Percentiles rank a stretch among this genome's conserved stretches.
Evolutionary conservation across 2,888 invertebrate genomes (phyloP).

Genomic region (Aphelenchoides bicaudatus): DNA sequence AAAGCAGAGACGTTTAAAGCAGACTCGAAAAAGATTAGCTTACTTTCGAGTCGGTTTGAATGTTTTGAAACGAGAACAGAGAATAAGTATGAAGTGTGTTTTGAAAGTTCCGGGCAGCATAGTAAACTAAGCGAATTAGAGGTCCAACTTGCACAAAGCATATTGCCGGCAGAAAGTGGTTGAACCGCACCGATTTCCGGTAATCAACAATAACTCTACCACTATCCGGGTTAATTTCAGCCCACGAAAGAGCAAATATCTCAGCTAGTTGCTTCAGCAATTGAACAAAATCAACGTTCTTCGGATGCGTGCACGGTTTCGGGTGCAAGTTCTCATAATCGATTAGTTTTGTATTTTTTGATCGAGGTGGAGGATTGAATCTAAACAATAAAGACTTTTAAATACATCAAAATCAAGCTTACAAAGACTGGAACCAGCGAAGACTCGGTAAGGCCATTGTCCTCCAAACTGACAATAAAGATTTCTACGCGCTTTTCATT

Average conservation of each 20-base stretch:
- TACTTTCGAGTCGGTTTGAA: slow-evolving; percentile 15
- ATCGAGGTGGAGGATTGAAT: neutral
- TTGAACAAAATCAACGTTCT: neutral
- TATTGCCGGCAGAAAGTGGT: slow-evolving; percentile 20
- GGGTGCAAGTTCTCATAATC: neutral
- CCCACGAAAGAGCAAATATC: slow-evolving; percentile 18
- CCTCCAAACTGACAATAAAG: neutral
- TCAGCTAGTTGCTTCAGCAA: slow-evolving; percentile 15
- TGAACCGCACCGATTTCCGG: neutral
- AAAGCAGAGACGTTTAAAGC: slow-evolving; percentile 11
- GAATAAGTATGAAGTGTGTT: slow-evolving; percentile 20
- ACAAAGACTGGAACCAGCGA: neutral
- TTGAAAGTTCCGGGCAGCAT: slow-evolving; percentile 6
- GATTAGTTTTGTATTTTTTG: neutral
- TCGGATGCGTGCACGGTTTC: neutral
- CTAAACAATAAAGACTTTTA: neutral
- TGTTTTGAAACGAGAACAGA: slow-evolving; percentile 23
- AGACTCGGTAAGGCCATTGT: neutral
- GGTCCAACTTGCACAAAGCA: slow-evolving; percentile 20
- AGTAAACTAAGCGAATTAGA: slow-evolving; percentile 11
- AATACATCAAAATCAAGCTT: neutral
- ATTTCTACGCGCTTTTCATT: neutral
- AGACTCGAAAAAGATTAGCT: neutral
- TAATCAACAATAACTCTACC: slow-evolving; percentile 1
- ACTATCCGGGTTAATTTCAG: slow-evolving; percentile 2